phyloP scores from a whole-genome alignment of 2,888 invertebrate genomes.

The Silvanus unidentatus region DNA sequence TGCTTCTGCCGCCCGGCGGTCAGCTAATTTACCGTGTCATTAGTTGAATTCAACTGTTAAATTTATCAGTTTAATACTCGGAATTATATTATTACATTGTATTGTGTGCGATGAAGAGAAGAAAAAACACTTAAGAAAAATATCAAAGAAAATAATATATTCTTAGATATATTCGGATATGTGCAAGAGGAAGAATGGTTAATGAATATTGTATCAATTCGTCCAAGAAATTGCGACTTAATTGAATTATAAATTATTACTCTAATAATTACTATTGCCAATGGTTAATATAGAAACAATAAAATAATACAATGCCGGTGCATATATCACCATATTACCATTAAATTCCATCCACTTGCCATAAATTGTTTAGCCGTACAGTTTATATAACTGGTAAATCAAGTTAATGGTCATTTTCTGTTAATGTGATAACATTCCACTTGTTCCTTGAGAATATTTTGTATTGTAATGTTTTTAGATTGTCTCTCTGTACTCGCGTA shows the following conservation, averaged over 20 bases:
- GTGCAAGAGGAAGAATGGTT: too few relatives aligned
- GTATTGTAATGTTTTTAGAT: constrained; percentile 30
- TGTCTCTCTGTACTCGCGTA: constrained; percentile 13
- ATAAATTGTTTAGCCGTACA: constrained; percentile 30
- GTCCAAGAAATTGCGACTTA: too few relatives aligned
- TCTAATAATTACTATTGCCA: too few relatives aligned
- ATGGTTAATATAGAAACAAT: constrained; percentile 15
- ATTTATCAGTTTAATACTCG: constrained; percentile 20
- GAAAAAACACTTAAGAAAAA: too few relatives aligned
- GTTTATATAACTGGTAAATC: constrained; percentile 38
- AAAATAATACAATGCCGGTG: constrained; percentile 27
- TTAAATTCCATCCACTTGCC: constrained; percentile 33
- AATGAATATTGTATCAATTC: too few relatives aligned
- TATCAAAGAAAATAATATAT: too few relatives aligned
- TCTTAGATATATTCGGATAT: too few relatives aligned
- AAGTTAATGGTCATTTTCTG: constrained; percentile 35
- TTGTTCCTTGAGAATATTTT: constrained; percentile 30
- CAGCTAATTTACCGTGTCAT: constrained; percentile 30
- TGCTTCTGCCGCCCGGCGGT: constrained; percentile 23
- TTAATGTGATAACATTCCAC: constrained; percentile 36
- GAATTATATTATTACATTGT: not conserved
- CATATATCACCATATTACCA: constrained; percentile 39
- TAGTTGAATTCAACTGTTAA: constrained; percentile 31
- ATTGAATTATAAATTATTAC: too few relatives aligned
- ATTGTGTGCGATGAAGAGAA: not conserved